A percentile compares a stretch with the other conserved stretches of the same genome.
phyloP scores from a whole-genome alignment of 1,140 invertebrate species.

The Drosophila triauraria region DNA sequence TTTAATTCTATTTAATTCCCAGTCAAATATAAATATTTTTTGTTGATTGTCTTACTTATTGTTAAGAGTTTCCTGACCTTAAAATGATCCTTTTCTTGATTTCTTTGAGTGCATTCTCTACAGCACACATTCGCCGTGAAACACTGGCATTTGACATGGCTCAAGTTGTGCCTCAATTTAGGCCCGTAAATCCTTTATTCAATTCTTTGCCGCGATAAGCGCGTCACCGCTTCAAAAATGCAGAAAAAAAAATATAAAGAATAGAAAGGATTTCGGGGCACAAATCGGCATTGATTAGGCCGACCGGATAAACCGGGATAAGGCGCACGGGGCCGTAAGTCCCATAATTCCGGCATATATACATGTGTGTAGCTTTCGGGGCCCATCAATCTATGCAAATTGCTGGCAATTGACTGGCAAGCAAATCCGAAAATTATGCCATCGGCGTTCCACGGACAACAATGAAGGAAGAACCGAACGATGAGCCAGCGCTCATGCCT shows the following conservation, averaged over 20 bases:
- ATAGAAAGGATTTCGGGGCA: slow-evolving; percentile 51
- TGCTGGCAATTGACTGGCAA: slow-evolving; percentile 57
- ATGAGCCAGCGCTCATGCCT: neutral
- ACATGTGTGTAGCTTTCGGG: slow-evolving; percentile 3
- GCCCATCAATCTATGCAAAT: slow-evolving; percentile 60
- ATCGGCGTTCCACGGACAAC: slow-evolving; percentile 49
- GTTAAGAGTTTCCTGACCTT: neutral
- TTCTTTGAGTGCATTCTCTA: slow-evolving; percentile 10
- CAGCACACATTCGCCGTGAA: slow-evolving; percentile 8
- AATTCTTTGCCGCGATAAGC: slow-evolving; percentile 73
- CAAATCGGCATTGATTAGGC: slow-evolving; percentile 74
- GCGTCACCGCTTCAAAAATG: slow-evolving; percentile 54
- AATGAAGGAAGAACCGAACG: slow-evolving; percentile 28
- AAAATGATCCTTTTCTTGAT: neutral
- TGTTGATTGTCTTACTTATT: neutral
- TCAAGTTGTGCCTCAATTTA: slow-evolving; percentile 64
- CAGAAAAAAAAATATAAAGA: neutral
- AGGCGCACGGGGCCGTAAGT: slow-evolving; percentile 20
- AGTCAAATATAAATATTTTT: too few species aligned
- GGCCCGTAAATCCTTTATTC: slow-evolving; percentile 76
- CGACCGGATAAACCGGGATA: slow-evolving; percentile 28
- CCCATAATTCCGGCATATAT: slow-evolving; percentile 44
- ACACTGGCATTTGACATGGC: slow-evolving; percentile 65
- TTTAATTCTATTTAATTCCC: neutral
- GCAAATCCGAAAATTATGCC: slow-evolving; percentile 78